phyloP scores from a whole-genome alignment of 2,113 vertebrate genomes.

The Salvelinus fontinalis region DNA sequence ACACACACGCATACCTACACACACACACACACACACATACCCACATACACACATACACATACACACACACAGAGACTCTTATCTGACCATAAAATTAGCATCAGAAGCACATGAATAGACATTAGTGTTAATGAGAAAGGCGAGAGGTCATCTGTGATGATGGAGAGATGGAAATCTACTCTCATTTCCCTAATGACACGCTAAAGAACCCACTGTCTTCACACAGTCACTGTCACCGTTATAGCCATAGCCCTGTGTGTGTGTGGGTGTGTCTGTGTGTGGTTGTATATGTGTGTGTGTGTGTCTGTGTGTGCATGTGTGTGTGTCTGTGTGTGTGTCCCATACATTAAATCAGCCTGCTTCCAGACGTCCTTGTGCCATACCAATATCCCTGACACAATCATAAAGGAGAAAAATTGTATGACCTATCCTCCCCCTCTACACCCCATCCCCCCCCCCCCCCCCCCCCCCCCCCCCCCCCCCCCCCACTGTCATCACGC shows the following conservation, averaged over 20 bases:
- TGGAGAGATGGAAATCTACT: background rate
- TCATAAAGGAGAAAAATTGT: background rate
- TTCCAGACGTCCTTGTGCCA: background rate
- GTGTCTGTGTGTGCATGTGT: background rate
- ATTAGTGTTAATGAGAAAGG: background rate
- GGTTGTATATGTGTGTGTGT: too few relatives aligned
- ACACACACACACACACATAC: too few relatives aligned
- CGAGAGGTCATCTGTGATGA: background rate
- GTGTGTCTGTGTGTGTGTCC: background rate
- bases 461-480: background rate
- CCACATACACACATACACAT: background rate
- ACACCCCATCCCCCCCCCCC: background rate
- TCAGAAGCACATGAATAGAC: background rate
- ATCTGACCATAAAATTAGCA: background rate
- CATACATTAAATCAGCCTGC: background rate
- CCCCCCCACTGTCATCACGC: background rate
- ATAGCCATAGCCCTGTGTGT: too few relatives aligned
- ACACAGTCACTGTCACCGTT: too few relatives aligned
- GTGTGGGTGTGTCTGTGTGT: too few relatives aligned
- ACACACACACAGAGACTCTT: background rate
- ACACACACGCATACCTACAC: too few relatives aligned
- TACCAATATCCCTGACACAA: slow-evolving; percentile 12
- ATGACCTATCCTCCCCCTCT: background rate
- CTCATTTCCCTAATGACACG: too few relatives aligned
- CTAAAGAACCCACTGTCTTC: too few relatives aligned